Conservation (phyloP, 1,140 invertebrate genomes). For the Diploscapter pachys region DNA sequence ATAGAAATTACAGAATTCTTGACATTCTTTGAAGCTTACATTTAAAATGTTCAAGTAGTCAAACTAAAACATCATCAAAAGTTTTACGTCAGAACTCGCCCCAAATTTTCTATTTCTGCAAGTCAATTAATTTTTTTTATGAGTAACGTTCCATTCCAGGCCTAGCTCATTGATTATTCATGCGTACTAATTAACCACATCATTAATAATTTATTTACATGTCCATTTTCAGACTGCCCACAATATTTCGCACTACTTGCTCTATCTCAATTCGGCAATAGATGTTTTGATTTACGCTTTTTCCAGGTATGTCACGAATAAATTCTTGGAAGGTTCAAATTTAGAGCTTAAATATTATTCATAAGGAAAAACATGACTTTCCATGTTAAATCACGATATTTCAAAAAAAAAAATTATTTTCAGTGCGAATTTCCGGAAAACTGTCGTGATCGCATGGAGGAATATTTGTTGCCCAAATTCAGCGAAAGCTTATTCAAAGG, state of each 20-base stretch:
- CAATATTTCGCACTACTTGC: slow-evolving; percentile 55
- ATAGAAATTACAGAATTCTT: too few species aligned
- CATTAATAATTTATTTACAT: background rate
- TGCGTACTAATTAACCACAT: too few species aligned
- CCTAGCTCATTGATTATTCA: too few species aligned
- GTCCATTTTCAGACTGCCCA: slow-evolving; percentile 33
- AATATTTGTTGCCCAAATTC: slow-evolving; percentile 42
- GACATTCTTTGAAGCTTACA: too few species aligned
- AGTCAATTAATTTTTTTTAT: too few species aligned
- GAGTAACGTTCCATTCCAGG: too few species aligned
- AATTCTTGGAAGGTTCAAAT: slow-evolving; percentile 5
- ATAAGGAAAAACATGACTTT: slow-evolving; percentile 13
- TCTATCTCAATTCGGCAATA: slow-evolving; percentile 57
- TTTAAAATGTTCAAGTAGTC: too few species aligned
- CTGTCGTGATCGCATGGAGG: slow-evolving; percentile 47
- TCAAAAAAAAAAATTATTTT: slow-evolving; percentile 25
- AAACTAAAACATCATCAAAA: too few species aligned
- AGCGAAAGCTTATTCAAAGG: too few species aligned
- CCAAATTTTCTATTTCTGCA: too few species aligned
- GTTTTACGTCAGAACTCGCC: too few species aligned
- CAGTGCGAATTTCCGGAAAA: slow-evolving; percentile 56
- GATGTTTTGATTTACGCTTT: slow-evolving; percentile 58
- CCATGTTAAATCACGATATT: slow-evolving; percentile 14
- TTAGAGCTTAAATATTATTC: slow-evolving; percentile 7
- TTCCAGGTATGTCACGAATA: slow-evolving; percentile 45